Percentiles rank a stretch among this genome's conserved stretches.
These are phyloP conservation scores for Pseudomyrmex concolor DNA, from an alignment of 1,140 invertebrate species.

Conservation along the genomic window DNA sequence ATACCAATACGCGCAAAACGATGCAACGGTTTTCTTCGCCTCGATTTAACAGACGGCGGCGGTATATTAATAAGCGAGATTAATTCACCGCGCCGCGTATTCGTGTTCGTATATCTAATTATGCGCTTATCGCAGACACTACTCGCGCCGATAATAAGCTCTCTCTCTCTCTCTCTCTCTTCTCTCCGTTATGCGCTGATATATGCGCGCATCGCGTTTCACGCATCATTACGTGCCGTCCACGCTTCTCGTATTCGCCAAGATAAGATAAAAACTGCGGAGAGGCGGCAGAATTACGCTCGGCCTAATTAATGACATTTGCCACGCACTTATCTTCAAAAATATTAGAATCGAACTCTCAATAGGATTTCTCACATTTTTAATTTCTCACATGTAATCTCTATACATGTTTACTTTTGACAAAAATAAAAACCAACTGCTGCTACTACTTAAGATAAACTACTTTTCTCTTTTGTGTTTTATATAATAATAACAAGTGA, in stretches of 20 bases:
- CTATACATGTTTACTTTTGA: no score
- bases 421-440: no score
- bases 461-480: no score
- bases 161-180: slow-evolving; percentile 1
- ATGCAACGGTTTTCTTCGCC: slow-evolving; percentile 26
- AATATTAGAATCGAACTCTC: background rate
- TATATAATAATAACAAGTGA: no score
- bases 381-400: background rate
- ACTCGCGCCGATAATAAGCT: slow-evolving; percentile 57
- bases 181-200: slow-evolving; percentile 33
- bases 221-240: slow-evolving; percentile 53
- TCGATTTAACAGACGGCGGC: slow-evolving; percentile 37
- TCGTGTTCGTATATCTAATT: slow-evolving; percentile 61
- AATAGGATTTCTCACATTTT: background rate
- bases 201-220: slow-evolving; percentile 29
- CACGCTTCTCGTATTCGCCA: slow-evolving; percentile 18
- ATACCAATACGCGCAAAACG: slow-evolving; percentile 22
- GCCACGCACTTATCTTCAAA: background rate
- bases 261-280: slow-evolving; percentile 17
- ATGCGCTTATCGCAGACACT: slow-evolving; percentile 57
- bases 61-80: slow-evolving; percentile 58
- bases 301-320: slow-evolving; percentile 20
- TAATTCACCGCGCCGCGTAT: slow-evolving; percentile 50
- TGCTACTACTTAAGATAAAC: no score
- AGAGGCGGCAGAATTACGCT: background rate